A percentile compares a stretch with the other conserved stretches of the same genome.
These are phyloP conservation scores for Anabas testudineus DNA, from an alignment of 2,797 vertebrate genomes.

Conservation along the genomic window DNA sequence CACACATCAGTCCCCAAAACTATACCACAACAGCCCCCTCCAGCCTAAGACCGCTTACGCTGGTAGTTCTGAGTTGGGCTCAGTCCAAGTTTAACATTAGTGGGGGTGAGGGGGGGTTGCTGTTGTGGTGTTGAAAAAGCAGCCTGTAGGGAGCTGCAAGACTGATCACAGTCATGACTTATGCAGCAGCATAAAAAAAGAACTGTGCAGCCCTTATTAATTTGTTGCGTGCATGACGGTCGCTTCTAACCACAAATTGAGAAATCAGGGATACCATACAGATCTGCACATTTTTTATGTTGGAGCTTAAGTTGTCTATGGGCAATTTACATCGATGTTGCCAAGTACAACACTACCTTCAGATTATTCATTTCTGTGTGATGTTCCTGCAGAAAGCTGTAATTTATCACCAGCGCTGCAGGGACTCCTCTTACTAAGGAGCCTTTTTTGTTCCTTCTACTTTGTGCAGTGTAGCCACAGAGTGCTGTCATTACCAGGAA, in stretches of 20 bases:
- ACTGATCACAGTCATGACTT: conserved; percentile 60
- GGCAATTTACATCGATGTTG: conserved; percentile 40
- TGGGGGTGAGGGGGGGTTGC: conserved; percentile 20
- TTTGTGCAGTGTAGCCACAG: conserved; percentile 45
- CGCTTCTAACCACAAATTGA: conserved; percentile 43
- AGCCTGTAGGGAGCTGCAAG: conserved; percentile 58
- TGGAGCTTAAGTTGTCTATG: conserved; percentile 38
- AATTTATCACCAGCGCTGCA: conserved; percentile 62
- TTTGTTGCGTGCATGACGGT: conserved; percentile 40
- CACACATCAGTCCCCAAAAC: conserved; percentile 29
- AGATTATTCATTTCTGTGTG: conserved; percentile 67
- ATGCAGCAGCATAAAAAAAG: conserved; percentile 44
- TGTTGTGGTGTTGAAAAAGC: conserved; percentile 67
- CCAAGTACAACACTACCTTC: conserved; percentile 68
- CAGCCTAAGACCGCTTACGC: conserved; percentile 69
- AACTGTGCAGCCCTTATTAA: conserved; percentile 14
- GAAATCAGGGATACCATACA: conserved; percentile 34
- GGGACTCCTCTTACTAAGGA: conserved; percentile 47
- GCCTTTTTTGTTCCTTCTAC: conserved; percentile 9
- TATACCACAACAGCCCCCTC: conserved; percentile 23
- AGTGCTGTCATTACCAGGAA: conserved; percentile 70
- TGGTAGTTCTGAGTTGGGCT: conserved; percentile 74
- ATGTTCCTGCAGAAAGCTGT: conserved; percentile 61
- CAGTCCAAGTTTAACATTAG: conserved; percentile 79
- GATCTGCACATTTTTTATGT: conserved; percentile 28